Conservation (phyloP, 2,888 invertebrate species). For the Petrolisthes manimaculis region DNA sequence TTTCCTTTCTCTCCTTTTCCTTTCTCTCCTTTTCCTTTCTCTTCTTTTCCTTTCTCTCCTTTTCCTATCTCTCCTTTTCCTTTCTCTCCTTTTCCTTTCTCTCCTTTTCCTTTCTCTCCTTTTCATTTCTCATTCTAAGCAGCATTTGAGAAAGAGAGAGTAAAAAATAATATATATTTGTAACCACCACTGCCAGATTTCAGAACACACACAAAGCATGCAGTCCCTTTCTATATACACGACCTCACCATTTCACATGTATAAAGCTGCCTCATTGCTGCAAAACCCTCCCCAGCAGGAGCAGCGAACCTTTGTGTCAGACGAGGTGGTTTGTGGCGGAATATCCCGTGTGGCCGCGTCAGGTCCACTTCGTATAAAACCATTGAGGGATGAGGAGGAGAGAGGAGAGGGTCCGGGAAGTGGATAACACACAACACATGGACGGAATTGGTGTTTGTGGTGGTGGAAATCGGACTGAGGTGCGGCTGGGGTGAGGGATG, state of each 20-base stretch:
- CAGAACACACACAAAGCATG: too few species aligned
- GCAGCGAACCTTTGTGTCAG: not conserved
- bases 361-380: slow-evolving; percentile 1
- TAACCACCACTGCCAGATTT: too few species aligned
- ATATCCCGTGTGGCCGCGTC: slow-evolving; percentile 3
- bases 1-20: not conserved
- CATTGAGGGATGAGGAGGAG: not conserved
- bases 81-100: not conserved
- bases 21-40: not conserved
- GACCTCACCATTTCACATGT: too few species aligned
- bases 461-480: too few species aligned
- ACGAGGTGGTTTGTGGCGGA: not conserved
- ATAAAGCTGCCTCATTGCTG: too few species aligned
- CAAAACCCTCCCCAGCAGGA: not conserved
- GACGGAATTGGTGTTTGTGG: slow-evolving; percentile 9
- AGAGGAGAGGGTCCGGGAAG: not conserved
- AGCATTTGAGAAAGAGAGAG: not conserved
- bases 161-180: not conserved
- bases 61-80: not conserved
- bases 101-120: not conserved
- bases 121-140: not conserved
- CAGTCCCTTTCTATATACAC: too few species aligned
- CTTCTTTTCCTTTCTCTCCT: not conserved
- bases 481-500: too few species aligned
- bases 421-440: not conserved